These are phyloP conservation scores for Pachyuromys duprasi DNA, from an alignment of 2,797 vertebrate species.

Conservation along the genomic window DNA sequence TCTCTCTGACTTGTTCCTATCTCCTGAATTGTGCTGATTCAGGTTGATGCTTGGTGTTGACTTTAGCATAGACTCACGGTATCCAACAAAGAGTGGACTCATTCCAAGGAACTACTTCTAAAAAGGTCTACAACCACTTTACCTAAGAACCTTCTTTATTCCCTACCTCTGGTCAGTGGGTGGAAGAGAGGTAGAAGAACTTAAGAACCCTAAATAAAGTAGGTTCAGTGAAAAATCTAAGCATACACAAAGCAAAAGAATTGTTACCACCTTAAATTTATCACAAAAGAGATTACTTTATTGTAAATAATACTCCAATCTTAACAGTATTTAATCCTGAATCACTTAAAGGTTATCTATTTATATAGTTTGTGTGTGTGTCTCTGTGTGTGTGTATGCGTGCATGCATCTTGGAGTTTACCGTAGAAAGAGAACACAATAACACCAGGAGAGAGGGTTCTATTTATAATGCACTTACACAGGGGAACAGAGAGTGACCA, in stretches of 20 bases:
- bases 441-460: neutral
- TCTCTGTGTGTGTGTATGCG: neutral
- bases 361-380: neutral
- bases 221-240: no score
- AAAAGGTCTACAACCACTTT: no score
- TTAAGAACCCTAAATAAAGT: no score
- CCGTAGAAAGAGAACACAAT: neutral
- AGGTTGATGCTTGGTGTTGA: no score
- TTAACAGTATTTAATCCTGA: conserved; percentile 13
- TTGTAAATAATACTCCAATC: neutral
- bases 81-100: no score
- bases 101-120: no score
- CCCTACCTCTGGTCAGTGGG: no score
- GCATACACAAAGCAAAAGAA: neutral
- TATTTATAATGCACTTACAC: neutral
- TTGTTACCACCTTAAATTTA: neutral
- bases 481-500: neutral
- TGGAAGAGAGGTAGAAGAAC: no score
- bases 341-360: neutral
- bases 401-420: neutral
- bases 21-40: no score
- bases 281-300: neutral
- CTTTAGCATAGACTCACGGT: no score
- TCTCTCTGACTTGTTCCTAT: no score
- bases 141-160: no score